Evolutionary conservation across 1,140 invertebrate species (phyloP), one percentile per base, ranked within the genome.

Genomic region (Apis cerana): DNA sequence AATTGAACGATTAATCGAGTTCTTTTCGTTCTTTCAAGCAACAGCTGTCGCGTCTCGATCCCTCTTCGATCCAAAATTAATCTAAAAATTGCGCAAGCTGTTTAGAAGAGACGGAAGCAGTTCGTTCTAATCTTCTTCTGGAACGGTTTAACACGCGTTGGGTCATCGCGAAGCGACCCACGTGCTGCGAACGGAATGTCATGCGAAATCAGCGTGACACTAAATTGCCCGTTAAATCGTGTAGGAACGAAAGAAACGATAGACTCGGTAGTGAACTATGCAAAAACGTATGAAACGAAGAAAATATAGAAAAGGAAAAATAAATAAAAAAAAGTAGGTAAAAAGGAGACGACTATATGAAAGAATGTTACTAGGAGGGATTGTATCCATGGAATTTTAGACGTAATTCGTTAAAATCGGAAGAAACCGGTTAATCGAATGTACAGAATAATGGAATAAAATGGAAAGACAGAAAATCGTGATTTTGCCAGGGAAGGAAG

Each of bases 51-150:
- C 43, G 21, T 17, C 21, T 15, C n/a, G 54, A 59, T 69, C 19
- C 11, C 15, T 59, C 11, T 43, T 5, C 48, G 69, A 62, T 56
- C 48, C 50, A 64, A 54, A 80, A 75, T 80, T 80, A 74, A 80
- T 74, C 78, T 13, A 48, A 19, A 43, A 74, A 80, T 80, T 80
- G 52, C 59, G 69, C 33, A 80, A 80, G 23, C 27, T 17, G 67
- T 50, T 23, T 15, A 10, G 5, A 69, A 2, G 11, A 50, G 54
- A 48, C 13, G 19, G 78, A 65, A 74, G 19, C 33, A 19, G 50
- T 48, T 23, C 59, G 8, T 52, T 4, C 64, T 50, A 50, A 48
- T 59, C 23, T 61, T 62, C 67, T 27, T 79, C 52, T 48, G 77
- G 33, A 62, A 54, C 48, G 69, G 27, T 54, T 52, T 50, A 33